Base-by-base conservation (phyloP, 37 sponge, comb jelly and placozoan genomes). In the Theonella swinhoei region DNA sequence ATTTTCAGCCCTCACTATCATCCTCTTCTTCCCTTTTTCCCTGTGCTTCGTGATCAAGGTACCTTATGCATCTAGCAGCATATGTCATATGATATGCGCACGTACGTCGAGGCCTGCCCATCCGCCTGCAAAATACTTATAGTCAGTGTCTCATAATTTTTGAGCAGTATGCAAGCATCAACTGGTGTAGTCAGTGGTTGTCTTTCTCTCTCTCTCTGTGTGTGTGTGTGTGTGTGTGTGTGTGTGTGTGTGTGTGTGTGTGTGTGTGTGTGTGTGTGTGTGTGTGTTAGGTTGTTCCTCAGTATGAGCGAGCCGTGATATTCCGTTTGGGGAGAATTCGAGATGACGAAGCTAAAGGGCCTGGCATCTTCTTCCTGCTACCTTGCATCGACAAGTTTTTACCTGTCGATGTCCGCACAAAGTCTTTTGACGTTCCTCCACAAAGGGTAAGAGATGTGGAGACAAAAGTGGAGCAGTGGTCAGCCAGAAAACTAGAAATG, bases 391-490 rank as follows among this genome's bases (percentile, higher is more conserved):
- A 97, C 75, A 72, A 74, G 70, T 85, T 90, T 29, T 34, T 64
- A 4, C 73, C 75, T 1, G 89, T 97, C 29, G 98, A 97, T 72
- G 69, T 91, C 74, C 75, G 98, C 19, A 91, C 95, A 20, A 66
- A 80, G 14, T 84, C 95, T 1, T 97, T 97, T 84, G 98, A 97
- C 39, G 94, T 97, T 22, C 95, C 95, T 0, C 98, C 98, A 39
- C 98, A 97, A 66, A 87, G 90, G 76, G 97, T 97, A 65, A 76
- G 85, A 4, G 3, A 9, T 11, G 68, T 67, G 68, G 24, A 26
- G 68, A n/a, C n/a, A n/a, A n/a, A n/a, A n/a, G n/a, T n/a, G n/a
- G n/a, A n/a, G n/a, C n/a, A n/a, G n/a, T n/a, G n/a, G n/a, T n/a
- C n/a, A n/a, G n/a, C n/a, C n/a, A n/a, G n/a, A n/a, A n/a, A n/a